Evolutionary conservation across 2,797 vertebrate genomes (phyloP).

Genomic region (Amazona ochrocephala): DNA sequence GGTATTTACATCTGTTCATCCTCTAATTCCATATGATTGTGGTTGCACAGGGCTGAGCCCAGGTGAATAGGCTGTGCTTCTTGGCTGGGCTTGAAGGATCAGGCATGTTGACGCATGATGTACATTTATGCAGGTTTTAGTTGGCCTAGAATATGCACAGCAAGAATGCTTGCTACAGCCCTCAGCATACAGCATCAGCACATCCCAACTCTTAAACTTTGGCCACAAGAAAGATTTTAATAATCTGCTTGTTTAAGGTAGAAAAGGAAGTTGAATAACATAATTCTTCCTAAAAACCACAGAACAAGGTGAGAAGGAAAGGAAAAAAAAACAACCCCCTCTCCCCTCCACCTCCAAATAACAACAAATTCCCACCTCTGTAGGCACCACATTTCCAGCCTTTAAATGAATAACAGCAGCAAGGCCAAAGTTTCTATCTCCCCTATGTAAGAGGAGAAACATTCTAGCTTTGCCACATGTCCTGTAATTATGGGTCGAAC

Average conservation of each 20-base stretch:
- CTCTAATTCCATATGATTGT: neutral
- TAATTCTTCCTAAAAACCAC: neutral
- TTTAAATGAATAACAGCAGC: conserved; percentile 6
- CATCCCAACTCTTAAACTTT: neutral
- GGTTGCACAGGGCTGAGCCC: conserved; percentile 5
- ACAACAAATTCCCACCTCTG: neutral
- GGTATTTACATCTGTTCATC: neutral
- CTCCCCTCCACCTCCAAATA: neutral
- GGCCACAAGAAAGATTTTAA: neutral
- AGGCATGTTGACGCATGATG: fast-evolving
- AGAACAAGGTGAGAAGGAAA: neutral
- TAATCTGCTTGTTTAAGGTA: neutral
- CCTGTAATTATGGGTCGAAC: conserved; percentile 74
- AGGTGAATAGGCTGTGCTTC: conserved; percentile 1
- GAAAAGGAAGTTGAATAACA: neutral
- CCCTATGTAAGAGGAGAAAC: neutral
- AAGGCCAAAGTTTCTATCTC: conserved; percentile 3
- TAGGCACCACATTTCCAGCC: neutral
- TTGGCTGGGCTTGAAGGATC: neutral
- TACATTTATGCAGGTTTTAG: neutral
- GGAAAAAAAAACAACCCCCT: fast-evolving
- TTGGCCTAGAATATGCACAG: fast-evolving
- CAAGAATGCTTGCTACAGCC: fast-evolving
- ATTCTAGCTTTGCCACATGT: conserved; percentile 36
- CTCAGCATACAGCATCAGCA: fast-evolving